Base-by-base conservation (phyloP, 2,797 vertebrate species). In the Crocidura indochinensis region DNA sequence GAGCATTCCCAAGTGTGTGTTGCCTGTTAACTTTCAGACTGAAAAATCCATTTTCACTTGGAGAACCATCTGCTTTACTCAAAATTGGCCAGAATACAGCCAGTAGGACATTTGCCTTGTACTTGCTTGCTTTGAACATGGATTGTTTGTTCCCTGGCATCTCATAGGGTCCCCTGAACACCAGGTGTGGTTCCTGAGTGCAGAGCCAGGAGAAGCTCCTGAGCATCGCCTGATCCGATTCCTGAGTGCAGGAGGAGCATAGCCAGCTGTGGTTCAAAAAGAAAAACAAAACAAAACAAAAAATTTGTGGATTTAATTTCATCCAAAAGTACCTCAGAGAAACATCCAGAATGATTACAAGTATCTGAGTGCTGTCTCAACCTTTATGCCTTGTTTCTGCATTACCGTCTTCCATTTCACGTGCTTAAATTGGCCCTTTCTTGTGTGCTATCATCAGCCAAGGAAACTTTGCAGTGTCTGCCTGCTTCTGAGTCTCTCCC, bases 261-360 rank as follows among this genome's bases (percentile, higher is more conserved):
- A 38, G 38, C 38, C 38, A 38, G 38, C 38, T 38, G 38, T 38
- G 38, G 38, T 38, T 38, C 38, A 38, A 38, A 38, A 38, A 38
- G 38, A 38, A 38, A 38, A 38, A 2, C 2, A 38, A 38, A 38
- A 38, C 38, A 38, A 38, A 38, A 38, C n/a, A n/a, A n/a, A 60
- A 46, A 81, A 49, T 74, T 51, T 15, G n/a, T 22, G n/a, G 78
- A 73, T 31, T 74, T 88, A 71, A 65, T 85, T n/a, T 56, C 47
- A 83, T 84, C 31, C 19, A 80, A 82, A 87, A 83, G 44, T 15
- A 75, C 46, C 44, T 91, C 26, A n/a, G 53, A 31, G 77, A 92
- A 49, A 86, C 26, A 88, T 53, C 31, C 38, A 82, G 44, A 83
- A 74, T 71, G 73, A 51, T 71, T 73, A 15, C 44, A 84, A 49